Evolutionary conservation across 2,888 invertebrate genomes (phyloP), one percentile per base, ranked within the genome.

Genomic region (Apotomis capreana): DNA sequence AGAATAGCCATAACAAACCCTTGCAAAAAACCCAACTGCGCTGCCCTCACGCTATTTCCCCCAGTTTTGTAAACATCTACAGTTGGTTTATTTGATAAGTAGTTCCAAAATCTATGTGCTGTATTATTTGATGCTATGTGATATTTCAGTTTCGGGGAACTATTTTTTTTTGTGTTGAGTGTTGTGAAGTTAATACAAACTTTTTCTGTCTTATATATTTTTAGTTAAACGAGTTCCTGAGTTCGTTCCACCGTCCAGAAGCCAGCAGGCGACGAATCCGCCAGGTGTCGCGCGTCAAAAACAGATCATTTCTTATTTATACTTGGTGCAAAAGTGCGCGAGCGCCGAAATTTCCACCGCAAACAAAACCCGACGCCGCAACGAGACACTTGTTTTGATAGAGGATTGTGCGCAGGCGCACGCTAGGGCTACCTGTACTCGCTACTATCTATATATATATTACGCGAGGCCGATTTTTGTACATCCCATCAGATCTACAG

Each of bases 351-450:
- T 36, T 72, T 54, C 67, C 71, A 58, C 68, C 13, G 5, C 62
- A 54, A n/a, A 74, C 74, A 74, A 74, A 73, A 77, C 36, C 58
- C 26, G 75, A 76, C 44, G 70, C 44, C 15, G 78, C 70, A 77
- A 79, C 64, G 15, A 37, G 78, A 78, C 73, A 77, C 79, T 76
- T 79, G 77, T 78, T 79, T 77, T 78, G 75, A 78, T 76, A 74
- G 74, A 69, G 60, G 74, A 77, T 76, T 69, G 68, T 68, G 63
- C 13, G 69, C 15, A 13, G 6, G 52, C 62, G 68, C 26, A 15
- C 15, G 13, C 10, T 46, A 15, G 59, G n/a, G 44, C 44, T 49
- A 12, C 49, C 10, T 49, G 49, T 49, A 49, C 44, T 26, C 26
- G 26, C 26, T 26, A 2, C 49, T 49, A 49, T 46, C 8, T 46